Conservation (phyloP, 2,888 invertebrate species). For the Trilocha varians region DNA sequence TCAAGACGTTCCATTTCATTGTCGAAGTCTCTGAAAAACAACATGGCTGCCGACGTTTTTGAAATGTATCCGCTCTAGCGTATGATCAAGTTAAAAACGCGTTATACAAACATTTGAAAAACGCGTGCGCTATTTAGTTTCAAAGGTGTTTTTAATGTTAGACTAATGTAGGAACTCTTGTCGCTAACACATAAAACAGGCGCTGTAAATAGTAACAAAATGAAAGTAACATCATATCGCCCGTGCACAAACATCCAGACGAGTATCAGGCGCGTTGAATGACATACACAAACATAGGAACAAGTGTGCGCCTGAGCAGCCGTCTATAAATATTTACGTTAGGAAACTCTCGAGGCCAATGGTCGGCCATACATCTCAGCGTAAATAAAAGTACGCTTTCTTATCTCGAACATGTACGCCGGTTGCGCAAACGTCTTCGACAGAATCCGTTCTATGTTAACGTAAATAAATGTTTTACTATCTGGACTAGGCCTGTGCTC, state of each 20-base stretch:
- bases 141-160: background rate
- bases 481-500: background rate
- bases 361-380: conserved; percentile 52
- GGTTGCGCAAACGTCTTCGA: conserved; percentile 52
- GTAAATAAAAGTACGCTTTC: conserved; percentile 66
- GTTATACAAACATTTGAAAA: too few relatives aligned
- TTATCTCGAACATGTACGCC: conserved; percentile 58
- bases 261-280: conserved; percentile 47
- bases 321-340: conserved; percentile 71
- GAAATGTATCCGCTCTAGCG: too few relatives aligned
- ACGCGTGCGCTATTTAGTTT: background rate
- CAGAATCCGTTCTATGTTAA: background rate
- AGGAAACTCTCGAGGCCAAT: conserved; percentile 66
- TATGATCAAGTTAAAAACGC: too few relatives aligned
- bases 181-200: conserved; percentile 16
- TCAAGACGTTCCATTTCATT: background rate
- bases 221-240: conserved; percentile 33
- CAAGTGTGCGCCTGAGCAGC: conserved; percentile 50
- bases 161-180: background rate
- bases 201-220: conserved; percentile 33
- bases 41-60: background rate
- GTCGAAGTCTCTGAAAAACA: background rate
- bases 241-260: conserved; percentile 30
- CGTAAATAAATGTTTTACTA: background rate
- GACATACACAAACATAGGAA: conserved; percentile 69